Evolutionary conservation across 2,113 vertebrate species (phyloP).

Genomic region (Trematocara macrostoma): DNA sequence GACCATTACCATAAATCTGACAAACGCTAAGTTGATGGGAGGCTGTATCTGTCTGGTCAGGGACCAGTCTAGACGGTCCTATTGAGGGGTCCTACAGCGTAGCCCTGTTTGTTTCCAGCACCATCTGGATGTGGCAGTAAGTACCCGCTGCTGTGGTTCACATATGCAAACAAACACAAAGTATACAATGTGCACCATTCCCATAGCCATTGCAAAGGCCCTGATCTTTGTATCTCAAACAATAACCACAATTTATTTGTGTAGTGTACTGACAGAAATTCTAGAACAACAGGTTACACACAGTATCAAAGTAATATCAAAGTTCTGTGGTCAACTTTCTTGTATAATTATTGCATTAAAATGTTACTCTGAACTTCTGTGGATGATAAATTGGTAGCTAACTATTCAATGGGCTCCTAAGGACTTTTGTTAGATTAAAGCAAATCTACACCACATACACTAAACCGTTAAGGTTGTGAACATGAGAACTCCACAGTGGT

Average conservation of each 20-base stretch:
- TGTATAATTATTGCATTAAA: neutral
- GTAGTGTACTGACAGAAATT: neutral
- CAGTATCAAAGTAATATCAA: neutral
- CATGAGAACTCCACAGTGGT: neutral
- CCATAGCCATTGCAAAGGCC: constrained; percentile 75
- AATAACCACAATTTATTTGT: neutral
- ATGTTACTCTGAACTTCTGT: neutral
- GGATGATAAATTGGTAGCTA: neutral
- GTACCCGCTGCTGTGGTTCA: constrained; percentile 87
- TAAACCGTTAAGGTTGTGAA: neutral
- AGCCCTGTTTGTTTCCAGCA: constrained; percentile 95
- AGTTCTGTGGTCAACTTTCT: neutral
- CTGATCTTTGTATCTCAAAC: neutral
- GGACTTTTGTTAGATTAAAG: neutral
- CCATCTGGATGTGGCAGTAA: constrained; percentile 98
- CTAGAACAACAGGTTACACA: neutral
- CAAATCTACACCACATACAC: neutral
- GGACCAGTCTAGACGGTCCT: constrained; percentile 98
- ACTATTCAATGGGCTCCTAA: neutral
- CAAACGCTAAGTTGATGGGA: constrained; percentile 99
- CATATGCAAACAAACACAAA: constrained; percentile 60
- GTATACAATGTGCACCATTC: constrained; percentile 81
- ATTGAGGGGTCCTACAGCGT: constrained; percentile 97
- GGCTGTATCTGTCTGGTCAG: constrained; percentile 99
- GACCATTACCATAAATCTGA: constrained; percentile 99